Percentiles rank a stretch among this genome's conserved stretches.
These are phyloP conservation scores for Periplaneta americana DNA, from an alignment of 1,140 invertebrate genomes.

Conservation along the genomic window DNA sequence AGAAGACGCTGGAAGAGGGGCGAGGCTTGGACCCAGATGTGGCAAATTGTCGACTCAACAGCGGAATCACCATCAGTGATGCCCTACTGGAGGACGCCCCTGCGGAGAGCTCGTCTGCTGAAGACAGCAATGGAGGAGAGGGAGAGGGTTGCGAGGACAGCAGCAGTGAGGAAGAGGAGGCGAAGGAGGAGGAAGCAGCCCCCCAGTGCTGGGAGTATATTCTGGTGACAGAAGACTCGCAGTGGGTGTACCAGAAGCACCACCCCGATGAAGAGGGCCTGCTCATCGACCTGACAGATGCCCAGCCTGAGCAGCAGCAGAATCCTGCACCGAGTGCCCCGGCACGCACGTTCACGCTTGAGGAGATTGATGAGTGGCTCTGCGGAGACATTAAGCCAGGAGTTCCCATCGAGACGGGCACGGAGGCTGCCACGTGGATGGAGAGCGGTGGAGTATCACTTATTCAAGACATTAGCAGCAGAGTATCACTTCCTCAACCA, in stretches of 20 bases:
- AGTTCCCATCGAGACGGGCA: background rate
- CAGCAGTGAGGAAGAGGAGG: conserved; percentile 1
- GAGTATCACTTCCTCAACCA: too few species aligned
- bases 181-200: conserved; percentile 16
- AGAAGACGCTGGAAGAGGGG: background rate
- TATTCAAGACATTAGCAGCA: too few species aligned
- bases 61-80: background rate
- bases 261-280: too few species aligned
- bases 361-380: background rate
- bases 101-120: background rate
- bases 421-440: background rate
- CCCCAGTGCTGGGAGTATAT: conserved; percentile 29
- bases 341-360: background rate
- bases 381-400: too few species aligned
- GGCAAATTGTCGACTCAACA: conserved; percentile 25
- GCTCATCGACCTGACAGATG: background rate
- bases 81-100: background rate
- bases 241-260: background rate
- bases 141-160: conserved; percentile 14
- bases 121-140: background rate
- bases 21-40: background rate
- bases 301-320: background rate
- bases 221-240: conserved; percentile 17
- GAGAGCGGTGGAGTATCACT: too few species aligned
- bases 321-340: background rate